Conservation (phyloP, 2,797 vertebrate species). For the Harpagifer antarcticus region DNA sequence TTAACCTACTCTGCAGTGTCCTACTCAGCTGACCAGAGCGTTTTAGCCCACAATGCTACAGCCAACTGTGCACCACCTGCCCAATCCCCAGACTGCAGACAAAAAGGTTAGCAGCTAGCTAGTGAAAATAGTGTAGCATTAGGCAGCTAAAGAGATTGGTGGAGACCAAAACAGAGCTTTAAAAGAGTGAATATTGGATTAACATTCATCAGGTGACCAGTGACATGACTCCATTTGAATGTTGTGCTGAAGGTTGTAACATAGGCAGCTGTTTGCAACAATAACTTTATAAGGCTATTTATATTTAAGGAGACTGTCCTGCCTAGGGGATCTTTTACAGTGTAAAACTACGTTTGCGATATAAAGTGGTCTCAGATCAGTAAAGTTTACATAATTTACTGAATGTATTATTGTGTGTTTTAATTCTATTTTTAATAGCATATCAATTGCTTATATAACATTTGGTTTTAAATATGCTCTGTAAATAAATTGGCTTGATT, state of each 20-base stretch:
- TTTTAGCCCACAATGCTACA: background rate
- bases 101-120: background rate
- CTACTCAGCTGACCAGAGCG: background rate
- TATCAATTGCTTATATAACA: background rate
- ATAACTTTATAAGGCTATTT: background rate
- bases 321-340: background rate
- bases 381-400: too few species aligned
- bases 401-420: too few species aligned
- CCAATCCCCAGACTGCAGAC: too few species aligned
- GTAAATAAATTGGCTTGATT: background rate
- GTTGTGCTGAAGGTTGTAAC: background rate
- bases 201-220: background rate
- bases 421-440: background rate
- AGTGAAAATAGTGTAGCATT: background rate
- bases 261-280: background rate
- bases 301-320: background rate
- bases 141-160: background rate
- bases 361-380: too few species aligned
- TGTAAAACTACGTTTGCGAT: too few species aligned
- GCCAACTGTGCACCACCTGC: too few species aligned
- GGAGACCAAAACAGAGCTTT: slow-evolving; percentile 2
- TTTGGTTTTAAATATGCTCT: background rate
- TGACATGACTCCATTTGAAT: background rate
- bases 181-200: background rate
- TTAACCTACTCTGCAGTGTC: background rate